These are phyloP conservation scores for Orchestia grillus DNA, from an alignment of 1,140 invertebrate species.

Conservation along the genomic window DNA sequence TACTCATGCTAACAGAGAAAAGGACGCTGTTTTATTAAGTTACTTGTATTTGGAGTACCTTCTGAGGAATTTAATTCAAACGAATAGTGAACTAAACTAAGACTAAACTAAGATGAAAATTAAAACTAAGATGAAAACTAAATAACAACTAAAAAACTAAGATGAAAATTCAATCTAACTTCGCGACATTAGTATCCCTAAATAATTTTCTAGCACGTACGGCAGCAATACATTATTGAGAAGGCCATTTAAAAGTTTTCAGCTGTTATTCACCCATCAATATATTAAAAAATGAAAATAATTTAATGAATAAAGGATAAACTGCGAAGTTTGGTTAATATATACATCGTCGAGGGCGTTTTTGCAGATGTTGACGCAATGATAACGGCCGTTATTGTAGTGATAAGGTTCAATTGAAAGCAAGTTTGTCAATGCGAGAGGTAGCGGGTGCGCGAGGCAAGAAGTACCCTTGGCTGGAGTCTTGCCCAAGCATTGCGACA, in stretches of 20 bases:
- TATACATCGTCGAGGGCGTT: not conserved
- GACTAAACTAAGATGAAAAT: too few relatives aligned
- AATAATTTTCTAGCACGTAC: too few relatives aligned
- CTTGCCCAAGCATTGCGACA: constrained; percentile 33
- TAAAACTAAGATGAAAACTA: too few relatives aligned
- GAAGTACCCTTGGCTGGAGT: not conserved
- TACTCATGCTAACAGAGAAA: too few relatives aligned
- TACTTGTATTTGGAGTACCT: too few relatives aligned
- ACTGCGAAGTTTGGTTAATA: not conserved
- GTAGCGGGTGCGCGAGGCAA: constrained; percentile 8
- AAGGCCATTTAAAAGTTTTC: not conserved
- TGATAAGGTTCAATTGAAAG: not conserved
- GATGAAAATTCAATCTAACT: too few relatives aligned
- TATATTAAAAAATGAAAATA: not conserved
- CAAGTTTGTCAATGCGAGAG: not conserved
- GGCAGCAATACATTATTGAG: not conserved
- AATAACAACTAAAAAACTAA: too few relatives aligned
- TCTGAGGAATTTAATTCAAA: too few relatives aligned
- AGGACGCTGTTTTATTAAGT: too few relatives aligned
- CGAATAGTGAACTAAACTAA: too few relatives aligned
- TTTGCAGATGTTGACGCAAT: not conserved
- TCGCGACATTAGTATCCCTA: too few relatives aligned
- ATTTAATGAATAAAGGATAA: not conserved
- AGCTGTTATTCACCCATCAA: too few relatives aligned
- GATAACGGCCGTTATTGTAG: not conserved